Conservation (phyloP, 2,797 vertebrate species). For the Rhinogobio ventralis region DNA sequence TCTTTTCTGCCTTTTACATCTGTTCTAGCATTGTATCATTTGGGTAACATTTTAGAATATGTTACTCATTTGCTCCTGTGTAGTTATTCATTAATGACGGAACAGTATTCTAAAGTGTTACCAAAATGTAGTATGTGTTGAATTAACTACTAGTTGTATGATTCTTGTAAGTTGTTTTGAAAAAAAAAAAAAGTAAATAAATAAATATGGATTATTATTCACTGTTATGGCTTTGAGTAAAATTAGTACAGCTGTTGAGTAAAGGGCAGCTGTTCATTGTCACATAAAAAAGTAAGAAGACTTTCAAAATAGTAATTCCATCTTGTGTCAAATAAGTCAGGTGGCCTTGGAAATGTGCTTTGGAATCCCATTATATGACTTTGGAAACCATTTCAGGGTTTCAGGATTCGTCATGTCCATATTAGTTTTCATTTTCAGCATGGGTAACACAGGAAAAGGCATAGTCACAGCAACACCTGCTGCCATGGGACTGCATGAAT, state of each 20-base stretch:
- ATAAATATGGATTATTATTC: not conserved
- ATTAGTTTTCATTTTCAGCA: constrained; percentile 68
- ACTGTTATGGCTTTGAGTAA: not conserved
- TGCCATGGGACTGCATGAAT: constrained; percentile 41
- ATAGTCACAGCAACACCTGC: constrained; percentile 64
- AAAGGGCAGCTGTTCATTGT: not conserved
- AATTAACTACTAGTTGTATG: not conserved
- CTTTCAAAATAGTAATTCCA: constrained; percentile 64
- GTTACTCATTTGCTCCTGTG: no score
- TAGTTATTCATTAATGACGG: no score
- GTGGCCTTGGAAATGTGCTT: constrained; percentile 65
- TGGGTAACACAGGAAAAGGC: constrained; percentile 50
- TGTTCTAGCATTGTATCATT: no score
- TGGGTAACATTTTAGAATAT: no score
- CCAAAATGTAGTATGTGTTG: not conserved
- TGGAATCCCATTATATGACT: constrained; percentile 66
- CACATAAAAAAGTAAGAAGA: not conserved
- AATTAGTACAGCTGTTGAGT: no score
- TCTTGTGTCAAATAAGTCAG: constrained; percentile 65
- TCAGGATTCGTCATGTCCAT: constrained; percentile 66
- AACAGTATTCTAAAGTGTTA: no score
- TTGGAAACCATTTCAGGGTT: constrained; percentile 71
- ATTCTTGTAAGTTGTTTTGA: not conserved
- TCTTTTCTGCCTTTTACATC: no score
- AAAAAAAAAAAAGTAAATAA: not conserved